phyloP scores from a whole-genome alignment of 2,888 invertebrate genomes.

The Sinelater perroti region DNA sequence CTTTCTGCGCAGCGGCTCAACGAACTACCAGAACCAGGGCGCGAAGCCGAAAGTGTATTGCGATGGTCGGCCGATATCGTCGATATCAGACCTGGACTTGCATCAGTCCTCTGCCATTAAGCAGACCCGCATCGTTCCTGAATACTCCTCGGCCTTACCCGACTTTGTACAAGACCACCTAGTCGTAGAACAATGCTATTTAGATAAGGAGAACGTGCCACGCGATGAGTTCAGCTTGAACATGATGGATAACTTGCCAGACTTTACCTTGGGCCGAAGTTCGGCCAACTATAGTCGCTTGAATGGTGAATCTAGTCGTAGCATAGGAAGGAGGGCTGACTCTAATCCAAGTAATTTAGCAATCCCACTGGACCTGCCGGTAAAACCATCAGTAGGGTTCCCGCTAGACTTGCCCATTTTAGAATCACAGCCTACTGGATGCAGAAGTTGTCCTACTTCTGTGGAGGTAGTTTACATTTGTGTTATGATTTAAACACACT shows the following conservation, averaged over 20 bases:
- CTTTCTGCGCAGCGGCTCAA: slow-evolving; percentile 75
- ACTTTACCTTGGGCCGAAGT: slow-evolving; percentile 66
- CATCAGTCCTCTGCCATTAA: slow-evolving; percentile 61
- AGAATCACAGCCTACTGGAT: slow-evolving; percentile 41
- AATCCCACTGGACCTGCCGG: slow-evolving; percentile 55
- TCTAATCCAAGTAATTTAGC: slow-evolving; percentile 42
- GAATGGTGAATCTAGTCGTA: slow-evolving; percentile 46
- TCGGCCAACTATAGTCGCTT: slow-evolving; percentile 39
- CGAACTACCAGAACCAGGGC: slow-evolving; percentile 73
- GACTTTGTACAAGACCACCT: slow-evolving; percentile 92
- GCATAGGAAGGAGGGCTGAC: slow-evolving; percentile 40
- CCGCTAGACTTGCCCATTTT: slow-evolving; percentile 58
- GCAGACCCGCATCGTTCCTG: slow-evolving; percentile 62
- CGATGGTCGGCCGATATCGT: slow-evolving; percentile 54
- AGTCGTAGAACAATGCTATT: slow-evolving; percentile 79
- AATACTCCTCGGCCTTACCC: slow-evolving; percentile 75
- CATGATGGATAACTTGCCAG: slow-evolving; percentile 68
- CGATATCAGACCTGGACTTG: slow-evolving; percentile 62
- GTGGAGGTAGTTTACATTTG: slow-evolving; percentile 45
- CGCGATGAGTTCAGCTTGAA: slow-evolving; percentile 65
- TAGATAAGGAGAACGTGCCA: slow-evolving; percentile 64
- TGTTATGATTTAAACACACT: neutral
- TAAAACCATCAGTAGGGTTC: slow-evolving; percentile 54
- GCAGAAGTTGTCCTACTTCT: slow-evolving; percentile 46
- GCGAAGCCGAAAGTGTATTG: slow-evolving; percentile 80